phyloP scores from a whole-genome alignment of 2,113 vertebrate species.

The Dromiciops gliroides region DNA sequence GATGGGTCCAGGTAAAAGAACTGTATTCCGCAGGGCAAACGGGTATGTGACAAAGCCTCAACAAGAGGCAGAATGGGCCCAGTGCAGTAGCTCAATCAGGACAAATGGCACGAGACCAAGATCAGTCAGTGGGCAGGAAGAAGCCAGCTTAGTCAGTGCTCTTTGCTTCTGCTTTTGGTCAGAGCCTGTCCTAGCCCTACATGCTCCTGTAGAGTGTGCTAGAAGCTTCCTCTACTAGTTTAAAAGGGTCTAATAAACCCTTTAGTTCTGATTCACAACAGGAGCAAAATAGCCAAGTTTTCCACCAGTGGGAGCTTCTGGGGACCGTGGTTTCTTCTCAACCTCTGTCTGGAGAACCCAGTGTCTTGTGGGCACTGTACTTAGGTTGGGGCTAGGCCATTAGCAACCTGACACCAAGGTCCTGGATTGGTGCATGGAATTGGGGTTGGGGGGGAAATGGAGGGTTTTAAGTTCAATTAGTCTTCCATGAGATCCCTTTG shows the following conservation, averaged over 20 bases:
- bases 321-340: background rate
- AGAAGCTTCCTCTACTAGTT: background rate
- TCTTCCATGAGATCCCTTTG: background rate
- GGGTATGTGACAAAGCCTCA: constrained; percentile 37
- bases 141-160: background rate
- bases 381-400: background rate
- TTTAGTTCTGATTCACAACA: background rate
- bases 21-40: constrained; percentile 68
- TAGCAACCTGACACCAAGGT: too few species aligned
- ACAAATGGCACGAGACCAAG: background rate
- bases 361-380: background rate
- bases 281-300: background rate
- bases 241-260: background rate
- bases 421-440: too few species aligned
- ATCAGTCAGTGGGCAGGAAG: background rate
- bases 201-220: background rate
- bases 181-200: background rate
- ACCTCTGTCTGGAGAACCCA: background rate
- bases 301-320: background rate
- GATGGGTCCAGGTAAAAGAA: background rate
- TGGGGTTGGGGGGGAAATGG: background rate
- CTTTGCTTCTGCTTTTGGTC: background rate
- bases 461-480: background rate
- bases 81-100: background rate
- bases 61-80: constrained; percentile 22